These are phyloP conservation scores for Albula goreensis DNA, from an alignment of 2,113 vertebrate genomes.

Conservation along the genomic window DNA sequence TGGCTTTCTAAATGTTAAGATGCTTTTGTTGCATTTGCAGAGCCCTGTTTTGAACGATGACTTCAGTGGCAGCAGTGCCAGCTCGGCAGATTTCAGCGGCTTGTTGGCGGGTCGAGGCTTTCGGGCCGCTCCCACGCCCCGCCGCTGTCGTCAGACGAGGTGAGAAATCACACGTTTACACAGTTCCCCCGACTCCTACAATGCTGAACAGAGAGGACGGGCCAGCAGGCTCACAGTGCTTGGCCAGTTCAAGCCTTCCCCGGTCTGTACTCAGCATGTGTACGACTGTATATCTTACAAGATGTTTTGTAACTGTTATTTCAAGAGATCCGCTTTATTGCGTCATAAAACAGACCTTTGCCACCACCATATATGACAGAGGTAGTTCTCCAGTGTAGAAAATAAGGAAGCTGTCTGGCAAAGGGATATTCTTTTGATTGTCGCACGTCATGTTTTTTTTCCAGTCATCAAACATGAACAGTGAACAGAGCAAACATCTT, in stretches of 20 bases:
- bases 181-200: background rate
- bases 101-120: slow-evolving; percentile 77
- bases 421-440: background rate
- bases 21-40: slow-evolving; percentile 60
- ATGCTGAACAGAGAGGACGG: no score
- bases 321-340: background rate
- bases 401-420: background rate
- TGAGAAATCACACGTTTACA: slow-evolving; percentile 49
- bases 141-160: slow-evolving; percentile 88
- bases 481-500: background rate
- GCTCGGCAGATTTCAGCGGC: slow-evolving; percentile 87
- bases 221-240: background rate
- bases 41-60: slow-evolving; percentile 80
- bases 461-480: background rate
- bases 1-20: background rate
- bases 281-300: no score
- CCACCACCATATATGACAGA: background rate
- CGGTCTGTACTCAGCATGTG: background rate
- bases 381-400: background rate
- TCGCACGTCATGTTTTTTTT: background rate
- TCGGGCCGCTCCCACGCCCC: slow-evolving; percentile 75
- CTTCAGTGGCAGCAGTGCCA: slow-evolving; percentile 89
- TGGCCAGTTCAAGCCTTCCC: background rate
- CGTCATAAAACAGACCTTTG: background rate
- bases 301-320: background rate